Evolutionary conservation across 2,797 vertebrate genomes (phyloP).

Genomic region (Molossus molossus): DNA sequence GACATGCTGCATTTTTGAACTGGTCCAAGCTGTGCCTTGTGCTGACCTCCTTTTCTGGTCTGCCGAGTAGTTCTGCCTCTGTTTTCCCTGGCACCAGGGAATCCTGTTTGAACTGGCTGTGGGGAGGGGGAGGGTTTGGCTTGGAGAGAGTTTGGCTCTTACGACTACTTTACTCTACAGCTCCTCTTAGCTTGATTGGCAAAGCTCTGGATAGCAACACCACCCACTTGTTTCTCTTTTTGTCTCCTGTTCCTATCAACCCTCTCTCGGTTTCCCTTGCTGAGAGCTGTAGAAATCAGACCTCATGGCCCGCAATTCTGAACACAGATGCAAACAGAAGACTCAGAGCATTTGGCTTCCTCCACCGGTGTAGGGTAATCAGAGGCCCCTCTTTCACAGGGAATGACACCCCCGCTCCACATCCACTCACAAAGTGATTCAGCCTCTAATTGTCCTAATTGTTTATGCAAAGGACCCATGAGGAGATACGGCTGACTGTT

Average conservation of each 20-base stretch:
- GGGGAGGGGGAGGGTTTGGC: slow-evolving; percentile 46
- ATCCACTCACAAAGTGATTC: slow-evolving; percentile 12
- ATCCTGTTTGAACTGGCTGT: neutral
- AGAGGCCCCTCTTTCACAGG: neutral
- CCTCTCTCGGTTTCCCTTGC: slow-evolving; percentile 47
- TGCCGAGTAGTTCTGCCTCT: neutral
- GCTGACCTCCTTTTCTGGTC: neutral
- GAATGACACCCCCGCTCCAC: neutral
- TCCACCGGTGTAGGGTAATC: neutral
- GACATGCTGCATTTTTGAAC: neutral
- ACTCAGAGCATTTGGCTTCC: neutral
- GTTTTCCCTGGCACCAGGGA: neutral
- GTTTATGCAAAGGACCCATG: slow-evolving; percentile 75
- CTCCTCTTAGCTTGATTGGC: slow-evolving; percentile 81
- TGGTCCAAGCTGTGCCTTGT: neutral
- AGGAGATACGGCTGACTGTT: slow-evolving; percentile 72
- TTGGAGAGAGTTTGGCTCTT: slow-evolving; percentile 66
- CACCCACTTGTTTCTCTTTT: slow-evolving; percentile 74
- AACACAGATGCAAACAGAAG: neutral
- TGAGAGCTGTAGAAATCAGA: slow-evolving; percentile 60
- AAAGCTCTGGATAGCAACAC: slow-evolving; percentile 77
- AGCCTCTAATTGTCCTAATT: slow-evolving; percentile 75
- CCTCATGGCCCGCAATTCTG: neutral
- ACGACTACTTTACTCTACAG: neutral
- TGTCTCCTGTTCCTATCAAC: slow-evolving; percentile 74